A percentile compares a stretch with the other conserved stretches of the same genome.
Evolutionary conservation across 2,113 vertebrate genomes (phyloP).

Genomic region (Pedionomus torquatus): DNA sequence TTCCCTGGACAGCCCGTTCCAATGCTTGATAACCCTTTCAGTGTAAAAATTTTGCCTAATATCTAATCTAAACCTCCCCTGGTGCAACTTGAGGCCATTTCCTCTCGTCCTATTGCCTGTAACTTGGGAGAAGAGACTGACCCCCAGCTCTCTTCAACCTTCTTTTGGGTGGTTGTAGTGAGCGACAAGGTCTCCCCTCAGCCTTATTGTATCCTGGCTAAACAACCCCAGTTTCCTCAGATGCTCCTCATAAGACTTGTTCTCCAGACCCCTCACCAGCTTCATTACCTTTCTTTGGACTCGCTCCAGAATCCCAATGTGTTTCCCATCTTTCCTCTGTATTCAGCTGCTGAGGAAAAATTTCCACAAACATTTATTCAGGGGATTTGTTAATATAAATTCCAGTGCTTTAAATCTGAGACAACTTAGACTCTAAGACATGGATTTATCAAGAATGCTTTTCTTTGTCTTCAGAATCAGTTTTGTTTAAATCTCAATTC

Average conservation of each 20-base stretch:
- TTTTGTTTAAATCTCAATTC: not conserved
- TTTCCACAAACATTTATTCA: not conserved
- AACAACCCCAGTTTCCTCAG: not conserved
- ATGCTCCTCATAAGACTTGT: not conserved
- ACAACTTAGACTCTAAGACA: not conserved
- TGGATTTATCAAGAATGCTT: not conserved
- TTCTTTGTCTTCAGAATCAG: not conserved
- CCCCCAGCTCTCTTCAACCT: too few relatives aligned
- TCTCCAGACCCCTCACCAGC: not conserved
- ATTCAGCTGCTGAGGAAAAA: not conserved
- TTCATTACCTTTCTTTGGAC: not conserved
- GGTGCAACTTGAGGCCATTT: too few relatives aligned
- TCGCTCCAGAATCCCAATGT: not conserved
- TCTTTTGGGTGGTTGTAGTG: too few relatives aligned
- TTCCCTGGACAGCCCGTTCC: too few relatives aligned
- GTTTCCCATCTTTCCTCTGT: not conserved
- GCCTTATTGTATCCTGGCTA: too few relatives aligned
- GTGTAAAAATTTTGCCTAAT: too few relatives aligned
- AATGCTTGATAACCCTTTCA: too few relatives aligned
- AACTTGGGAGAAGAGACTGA: too few relatives aligned
- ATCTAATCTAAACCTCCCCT: too few relatives aligned
- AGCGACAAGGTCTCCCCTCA: too few relatives aligned
- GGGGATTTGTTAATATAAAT: not conserved
- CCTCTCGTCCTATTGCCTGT: too few relatives aligned
- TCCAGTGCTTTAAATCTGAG: not conserved